Conservation (phyloP, 2,113 vertebrate genomes). For the Struthio camelus region DNA sequence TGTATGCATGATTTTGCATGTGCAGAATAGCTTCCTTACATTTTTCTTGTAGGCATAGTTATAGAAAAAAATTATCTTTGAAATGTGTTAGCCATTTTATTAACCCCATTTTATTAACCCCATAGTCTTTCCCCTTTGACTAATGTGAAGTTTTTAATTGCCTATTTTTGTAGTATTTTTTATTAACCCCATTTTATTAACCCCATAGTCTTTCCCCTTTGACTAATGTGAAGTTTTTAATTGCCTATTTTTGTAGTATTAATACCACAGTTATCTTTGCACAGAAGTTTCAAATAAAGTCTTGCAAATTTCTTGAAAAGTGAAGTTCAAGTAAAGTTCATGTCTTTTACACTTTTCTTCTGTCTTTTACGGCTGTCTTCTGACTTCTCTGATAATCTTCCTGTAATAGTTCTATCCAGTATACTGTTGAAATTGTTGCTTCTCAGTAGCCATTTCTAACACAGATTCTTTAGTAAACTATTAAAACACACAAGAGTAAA, state of each 20-base stretch:
- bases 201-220: background rate
- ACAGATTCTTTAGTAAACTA: background rate
- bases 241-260: background rate
- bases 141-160: background rate
- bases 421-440: background rate
- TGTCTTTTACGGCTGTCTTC: too few species aligned
- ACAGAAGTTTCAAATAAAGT: background rate
- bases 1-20: background rate
- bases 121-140: background rate
- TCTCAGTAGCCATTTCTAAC: background rate
- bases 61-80: background rate
- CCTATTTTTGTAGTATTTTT: background rate
- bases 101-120: too few species aligned
- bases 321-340: background rate
- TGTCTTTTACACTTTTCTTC: background rate
- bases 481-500: background rate
- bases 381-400: background rate
- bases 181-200: too few species aligned
- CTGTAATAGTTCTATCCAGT: background rate
- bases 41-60: background rate
- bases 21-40: background rate
- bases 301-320: background rate
- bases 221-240: background rate
- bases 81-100: background rate
- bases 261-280: background rate